Evolutionary conservation across 2,888 invertebrate genomes (phyloP), one percentile per base, ranked within the genome.

Genomic region (Formica aserva): DNA sequence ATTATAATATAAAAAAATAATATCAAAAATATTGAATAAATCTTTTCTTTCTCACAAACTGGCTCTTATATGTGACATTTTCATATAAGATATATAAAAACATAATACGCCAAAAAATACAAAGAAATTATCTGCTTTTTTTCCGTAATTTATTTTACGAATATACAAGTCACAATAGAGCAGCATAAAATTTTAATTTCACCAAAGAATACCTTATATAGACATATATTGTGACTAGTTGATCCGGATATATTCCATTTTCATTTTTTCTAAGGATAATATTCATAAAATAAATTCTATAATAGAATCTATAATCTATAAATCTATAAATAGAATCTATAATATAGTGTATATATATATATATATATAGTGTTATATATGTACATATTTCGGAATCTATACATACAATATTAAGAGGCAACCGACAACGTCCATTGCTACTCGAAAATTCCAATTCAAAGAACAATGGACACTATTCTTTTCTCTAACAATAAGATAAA

Each of bases 151-250:
- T 22, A 15, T 15, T 15, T 32, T 11, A 11, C 29, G 26, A 26
- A 35, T 18, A 35, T 1, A 4, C 4, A 5, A 29, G 32, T 22
- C 29, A 32, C 22, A 35, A 45, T 11, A 15, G 65, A 15, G 65
- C 65, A 65, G 52, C 18, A 18, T 77, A 66, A 77, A 66, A 66
- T 26, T 77, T 66, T 76, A 62, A 75, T 15, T 52, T 26, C n/a
- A 26, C 26, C 26, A 26, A 65, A 35, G 66, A 15, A 52, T 26
- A 52, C 18, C 1, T 76, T 52, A 66, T 48, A 48, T 13, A 6
- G 5, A 48, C 0, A 11, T 41, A 48, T 18, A 48, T 5, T 48
- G 13, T 48, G 5, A 48, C 18, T 48, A 18, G 18, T 48, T 18
- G 1, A 48, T 18, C 18, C 1, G 18, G 18, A 5, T 48, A 5